These are phyloP conservation scores for Oryzaephilus surinamensis DNA, from an alignment of 1,140 invertebrate species.

Conservation along the genomic window DNA sequence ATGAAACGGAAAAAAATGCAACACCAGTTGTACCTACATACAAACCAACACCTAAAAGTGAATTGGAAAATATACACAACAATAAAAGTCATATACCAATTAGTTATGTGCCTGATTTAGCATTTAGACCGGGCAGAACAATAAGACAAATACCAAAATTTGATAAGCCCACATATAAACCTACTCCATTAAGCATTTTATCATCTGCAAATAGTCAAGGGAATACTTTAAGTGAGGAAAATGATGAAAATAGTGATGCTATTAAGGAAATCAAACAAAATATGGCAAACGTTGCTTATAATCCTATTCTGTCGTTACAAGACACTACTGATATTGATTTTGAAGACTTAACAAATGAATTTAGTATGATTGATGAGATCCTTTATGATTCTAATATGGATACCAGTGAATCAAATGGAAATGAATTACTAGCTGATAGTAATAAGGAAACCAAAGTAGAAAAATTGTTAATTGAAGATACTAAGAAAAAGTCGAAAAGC, in stretches of 20 bases:
- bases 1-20: constrained; percentile 9
- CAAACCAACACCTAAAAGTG: constrained; percentile 37
- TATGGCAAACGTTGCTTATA: constrained; percentile 23
- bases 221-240: constrained; percentile 7
- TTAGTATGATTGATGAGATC: constrained; percentile 33
- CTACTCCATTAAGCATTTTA: constrained; percentile 32
- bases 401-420: constrained; percentile 15
- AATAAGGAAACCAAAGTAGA: constrained; percentile 6
- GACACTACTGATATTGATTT: constrained; percentile 28
- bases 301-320: constrained; percentile 14
- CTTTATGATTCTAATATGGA: constrained; percentile 17
- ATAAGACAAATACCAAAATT: constrained; percentile 17
- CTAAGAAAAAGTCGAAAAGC: constrained; percentile 9
- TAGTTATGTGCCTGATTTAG: constrained; percentile 33
- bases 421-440: constrained; percentile 5
- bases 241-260: constrained; percentile 14
- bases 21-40: constrained; percentile 34
- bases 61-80: constrained; percentile 26
- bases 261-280: constrained; percentile 24
- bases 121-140: constrained; percentile 18
- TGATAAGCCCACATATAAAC: constrained; percentile 31
- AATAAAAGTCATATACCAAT: constrained; percentile 35
- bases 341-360: constrained; percentile 36
- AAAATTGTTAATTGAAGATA: constrained; percentile 4
- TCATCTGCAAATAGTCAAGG: constrained; percentile 17